Evolutionary conservation across 2,797 vertebrate genomes (phyloP), one percentile per base, ranked within the genome.

Genomic region (Scarus forsteni): DNA sequence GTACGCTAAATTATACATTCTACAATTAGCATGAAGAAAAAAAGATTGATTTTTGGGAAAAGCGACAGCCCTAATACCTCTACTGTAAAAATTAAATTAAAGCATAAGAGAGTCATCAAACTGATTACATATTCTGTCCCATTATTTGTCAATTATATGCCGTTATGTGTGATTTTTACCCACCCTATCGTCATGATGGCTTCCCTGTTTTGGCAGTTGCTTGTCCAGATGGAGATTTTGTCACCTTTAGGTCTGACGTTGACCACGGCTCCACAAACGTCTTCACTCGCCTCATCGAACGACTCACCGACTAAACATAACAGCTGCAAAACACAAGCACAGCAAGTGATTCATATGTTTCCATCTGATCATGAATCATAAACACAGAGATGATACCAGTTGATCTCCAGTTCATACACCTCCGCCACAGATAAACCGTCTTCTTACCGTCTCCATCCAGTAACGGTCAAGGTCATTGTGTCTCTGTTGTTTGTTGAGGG

Each of bases 141-240:
- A 14, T 46, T 11, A 56, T 46, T 14, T 53, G 8, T 3, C 3
- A 35, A 14, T 46, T 11, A 56, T 46, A 12, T 53, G 8, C 1
- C 7, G 5, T 1, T 0, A 7, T 53, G 8, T 5, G 13, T 18
- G 11, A 66, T 13, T 34, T 46, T 8, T 39, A 39, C 93, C 77
- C 59, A 95, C 95, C 95, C 95, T 95, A 96, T 96, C 83, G 94
- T 95, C 90, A 95, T 94, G 73, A 96, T 95, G 81, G 94, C 91
- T 0, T 95, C 95, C 86, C 89, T 94, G 86, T 95, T 95, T 93
- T 95, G 94, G 90, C 95, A 96, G 89, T 94, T 94, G 83, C 93
- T 94, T 0, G 95, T 96, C 95, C 95, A 96, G 88, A 96, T 95
- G 80, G 95, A 65, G 87, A 96, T 93, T 93, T 96, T 96, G 83